Conservation (phyloP, 2,888 invertebrate genomes). For the Limnephilus marmoratus region DNA sequence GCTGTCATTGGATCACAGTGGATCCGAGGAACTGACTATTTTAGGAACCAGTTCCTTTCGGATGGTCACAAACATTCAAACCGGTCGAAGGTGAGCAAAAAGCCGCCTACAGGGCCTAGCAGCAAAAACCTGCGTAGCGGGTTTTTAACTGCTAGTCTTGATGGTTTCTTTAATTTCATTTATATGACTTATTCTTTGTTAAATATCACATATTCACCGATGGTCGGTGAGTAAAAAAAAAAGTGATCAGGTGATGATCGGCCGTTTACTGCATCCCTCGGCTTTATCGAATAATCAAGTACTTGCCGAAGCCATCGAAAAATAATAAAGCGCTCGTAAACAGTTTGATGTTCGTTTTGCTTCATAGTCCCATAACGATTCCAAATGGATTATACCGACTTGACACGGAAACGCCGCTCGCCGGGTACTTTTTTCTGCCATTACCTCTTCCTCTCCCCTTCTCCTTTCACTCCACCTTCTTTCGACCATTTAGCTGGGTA, state of each 20-base stretch:
- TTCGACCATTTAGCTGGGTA: neutral
- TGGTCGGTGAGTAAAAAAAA: neutral
- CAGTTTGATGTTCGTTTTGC: conserved; percentile 6
- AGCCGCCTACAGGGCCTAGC: too few relatives aligned
- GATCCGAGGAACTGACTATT: too few relatives aligned
- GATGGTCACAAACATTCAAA: too few relatives aligned
- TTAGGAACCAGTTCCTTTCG: too few relatives aligned
- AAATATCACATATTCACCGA: too few relatives aligned
- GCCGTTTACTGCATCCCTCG: neutral
- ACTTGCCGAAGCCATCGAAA: neutral
- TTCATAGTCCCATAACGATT: conserved; percentile 25
- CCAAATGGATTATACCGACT: conserved; percentile 26
- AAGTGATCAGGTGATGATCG: neutral
- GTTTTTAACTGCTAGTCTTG: too few relatives aligned
- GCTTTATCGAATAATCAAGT: neutral
- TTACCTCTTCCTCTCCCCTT: neutral
- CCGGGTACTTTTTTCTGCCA: neutral
- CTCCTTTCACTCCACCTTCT: neutral
- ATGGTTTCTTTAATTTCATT: too few relatives aligned
- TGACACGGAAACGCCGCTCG: conserved; percentile 8
- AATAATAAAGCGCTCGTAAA: conserved; percentile 32
- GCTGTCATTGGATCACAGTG: too few relatives aligned
- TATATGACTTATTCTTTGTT: too few relatives aligned
- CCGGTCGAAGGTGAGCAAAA: too few relatives aligned
- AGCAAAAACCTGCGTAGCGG: too few relatives aligned